Percentiles rank a stretch among this genome's conserved stretches.
Evolutionary conservation across 2,113 vertebrate genomes (phyloP).

Genomic region (Ursus arctos): DNA sequence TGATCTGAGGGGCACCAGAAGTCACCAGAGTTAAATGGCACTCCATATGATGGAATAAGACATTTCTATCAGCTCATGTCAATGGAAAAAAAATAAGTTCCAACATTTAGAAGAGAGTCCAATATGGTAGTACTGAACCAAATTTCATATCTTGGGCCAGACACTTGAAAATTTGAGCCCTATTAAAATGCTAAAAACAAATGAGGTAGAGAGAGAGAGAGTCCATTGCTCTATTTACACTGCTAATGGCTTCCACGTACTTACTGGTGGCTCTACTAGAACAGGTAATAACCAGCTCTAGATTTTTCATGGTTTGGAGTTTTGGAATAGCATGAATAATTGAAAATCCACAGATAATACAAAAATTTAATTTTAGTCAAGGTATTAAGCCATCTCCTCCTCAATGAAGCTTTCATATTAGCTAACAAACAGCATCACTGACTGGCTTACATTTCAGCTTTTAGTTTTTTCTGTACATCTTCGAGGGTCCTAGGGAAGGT

Average conservation of each 20-base stretch:
- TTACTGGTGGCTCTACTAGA: conserved; percentile 26
- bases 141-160: conserved; percentile 32
- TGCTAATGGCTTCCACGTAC: neutral
- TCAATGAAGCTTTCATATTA: conserved; percentile 52
- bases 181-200: conserved; percentile 73
- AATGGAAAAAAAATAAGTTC: conserved; percentile 50
- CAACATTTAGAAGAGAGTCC: conserved; percentile 32
- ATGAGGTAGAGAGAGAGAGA: conserved; percentile 60
- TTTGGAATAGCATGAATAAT: conserved; percentile 67
- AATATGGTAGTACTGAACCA: conserved; percentile 33
- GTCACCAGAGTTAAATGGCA: conserved; percentile 59
- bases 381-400: conserved; percentile 53
- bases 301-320: conserved; percentile 58
- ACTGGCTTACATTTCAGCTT: neutral
- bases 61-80: conserved; percentile 23
- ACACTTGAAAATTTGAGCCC: conserved; percentile 57
- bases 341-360: conserved; percentile 66
- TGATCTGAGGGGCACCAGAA: conserved; percentile 48
- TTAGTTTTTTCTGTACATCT: neutral
- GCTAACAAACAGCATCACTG: conserved; percentile 45
- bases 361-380: conserved; percentile 70
- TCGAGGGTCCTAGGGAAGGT: neutral
- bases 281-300: conserved; percentile 63
- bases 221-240: conserved; percentile 45
- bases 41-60: conserved; percentile 31